Evolutionary conservation across 1,140 invertebrate genomes (phyloP).

Genomic region (honey bee (Apis mellifera)): Amel_HAv3.1 CM009940.2:12174001-12174500

Average conservation of each 20-base stretch:
- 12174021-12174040: conserved; percentile 45
- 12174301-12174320: too few relatives aligned
- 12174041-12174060: too few relatives aligned
- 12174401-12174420: conserved; percentile 73
- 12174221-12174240: fast-evolving
- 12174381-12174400: conserved; percentile 62
- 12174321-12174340: too few relatives aligned
- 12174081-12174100: neutral
- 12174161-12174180: too few relatives aligned
- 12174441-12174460: conserved; percentile 79
- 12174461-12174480: conserved; percentile 81
- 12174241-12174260: too few relatives aligned
- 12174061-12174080: too few relatives aligned
- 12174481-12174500: conserved; percentile 81
- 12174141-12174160: too few relatives aligned
- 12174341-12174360: neutral
- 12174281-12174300: too few relatives aligned
- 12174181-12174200: too few relatives aligned
- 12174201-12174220: too few relatives aligned
- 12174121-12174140: too few relatives aligned
- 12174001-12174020: conserved; percentile 81
- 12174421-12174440: conserved; percentile 83
- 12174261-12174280: too few relatives aligned
- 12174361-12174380: conserved; percentile 33
- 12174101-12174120: neutral